These are phyloP conservation scores for Myotis brandtii DNA, from an alignment of 2,113 vertebrate species.

Conservation along the genomic window DNA sequence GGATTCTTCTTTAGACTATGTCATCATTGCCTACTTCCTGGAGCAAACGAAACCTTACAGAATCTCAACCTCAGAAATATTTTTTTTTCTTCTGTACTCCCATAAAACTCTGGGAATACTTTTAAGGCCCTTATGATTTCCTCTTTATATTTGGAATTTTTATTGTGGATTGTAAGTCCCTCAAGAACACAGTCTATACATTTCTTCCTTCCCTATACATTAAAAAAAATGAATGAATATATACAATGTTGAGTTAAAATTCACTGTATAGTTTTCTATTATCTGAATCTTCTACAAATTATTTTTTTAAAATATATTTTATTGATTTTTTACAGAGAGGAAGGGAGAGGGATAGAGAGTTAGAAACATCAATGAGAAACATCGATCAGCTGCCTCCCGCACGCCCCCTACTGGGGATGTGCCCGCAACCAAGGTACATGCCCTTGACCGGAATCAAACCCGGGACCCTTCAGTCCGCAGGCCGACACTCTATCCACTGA, in stretches of 20 bases:
- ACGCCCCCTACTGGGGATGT: too few relatives aligned
- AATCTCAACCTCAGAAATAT: neutral
- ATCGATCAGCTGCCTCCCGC: too few relatives aligned
- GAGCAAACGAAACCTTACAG: neutral
- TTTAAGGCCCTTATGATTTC: neutral
- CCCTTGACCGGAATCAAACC: too few relatives aligned
- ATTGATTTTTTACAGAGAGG: too few relatives aligned
- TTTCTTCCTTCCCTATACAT: neutral
- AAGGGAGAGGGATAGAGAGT: too few relatives aligned
- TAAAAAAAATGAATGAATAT: neutral
- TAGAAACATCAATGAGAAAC: too few relatives aligned
- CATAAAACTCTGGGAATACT: neutral
- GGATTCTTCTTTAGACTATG: neutral
- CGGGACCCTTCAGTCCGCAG: too few relatives aligned
- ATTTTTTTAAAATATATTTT: neutral
- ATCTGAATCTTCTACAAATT: neutral
- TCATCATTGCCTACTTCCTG: neutral
- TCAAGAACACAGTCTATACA: neutral
- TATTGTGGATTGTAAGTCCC: neutral
- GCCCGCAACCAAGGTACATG: too few relatives aligned
- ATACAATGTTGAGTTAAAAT: neutral
- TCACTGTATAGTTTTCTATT: neutral
- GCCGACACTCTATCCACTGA: too few relatives aligned
- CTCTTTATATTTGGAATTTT: slow-evolving; percentile 20
- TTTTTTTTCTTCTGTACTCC: neutral